Evolutionary conservation across 1,140 invertebrate species (phyloP).

Genomic region (Trinorchestia longiramus): DNA sequence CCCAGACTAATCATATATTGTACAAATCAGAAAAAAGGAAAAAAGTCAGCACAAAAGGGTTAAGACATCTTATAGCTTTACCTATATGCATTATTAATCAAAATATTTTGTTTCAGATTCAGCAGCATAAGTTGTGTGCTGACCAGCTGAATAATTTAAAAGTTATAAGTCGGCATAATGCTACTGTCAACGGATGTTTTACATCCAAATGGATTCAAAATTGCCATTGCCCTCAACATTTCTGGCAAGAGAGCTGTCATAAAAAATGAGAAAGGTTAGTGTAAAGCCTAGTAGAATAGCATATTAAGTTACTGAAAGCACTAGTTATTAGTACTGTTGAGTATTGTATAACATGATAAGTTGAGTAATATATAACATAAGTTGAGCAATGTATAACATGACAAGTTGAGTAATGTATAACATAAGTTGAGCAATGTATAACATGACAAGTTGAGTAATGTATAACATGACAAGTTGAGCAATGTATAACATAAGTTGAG

Average conservation of each 20-base stretch:
- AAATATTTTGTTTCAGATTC: background rate
- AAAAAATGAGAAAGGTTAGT: constrained; percentile 26
- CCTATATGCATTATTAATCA: no score
- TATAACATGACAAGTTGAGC: no score
- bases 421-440: background rate
- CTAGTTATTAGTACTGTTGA: background rate
- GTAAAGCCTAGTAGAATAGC: background rate
- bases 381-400: no score
- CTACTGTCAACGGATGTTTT: background rate
- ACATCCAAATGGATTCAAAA: constrained; percentile 48
- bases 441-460: background rate
- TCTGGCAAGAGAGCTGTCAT: background rate
- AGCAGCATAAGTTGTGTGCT: background rate
- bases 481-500: background rate
- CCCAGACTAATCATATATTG: no score
- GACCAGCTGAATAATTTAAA: background rate
- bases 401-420: background rate
- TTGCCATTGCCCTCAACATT: background rate
- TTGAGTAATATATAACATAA: background rate
- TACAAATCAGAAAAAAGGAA: no score
- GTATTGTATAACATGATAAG: no score
- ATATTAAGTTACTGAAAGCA: background rate
- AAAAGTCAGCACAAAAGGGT: no score
- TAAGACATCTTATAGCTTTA: no score
- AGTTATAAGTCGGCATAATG: background rate